Evolutionary conservation across 2,113 vertebrate genomes (phyloP), one percentile per base, ranked within the genome.

Genomic region (Platichthys stellatus): DNA sequence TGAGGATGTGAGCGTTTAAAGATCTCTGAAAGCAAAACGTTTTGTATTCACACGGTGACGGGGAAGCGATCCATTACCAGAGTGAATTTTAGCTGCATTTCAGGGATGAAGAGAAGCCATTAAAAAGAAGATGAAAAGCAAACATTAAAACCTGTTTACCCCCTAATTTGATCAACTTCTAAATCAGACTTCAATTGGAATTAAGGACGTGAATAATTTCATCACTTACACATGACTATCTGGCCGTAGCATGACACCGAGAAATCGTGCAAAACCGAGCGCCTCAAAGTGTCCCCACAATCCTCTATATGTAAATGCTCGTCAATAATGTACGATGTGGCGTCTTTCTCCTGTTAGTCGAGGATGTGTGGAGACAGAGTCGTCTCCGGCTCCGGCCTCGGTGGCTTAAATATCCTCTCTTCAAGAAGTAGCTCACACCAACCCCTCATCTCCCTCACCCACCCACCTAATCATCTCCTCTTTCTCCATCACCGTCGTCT

Each of bases 291-390:
- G 61, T 80, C 43, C 49, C 65, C 26, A 54, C 51, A n/a, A 54
- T 20, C 51, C 10, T 21, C 51, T 54, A 54, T 11, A 54, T 54
- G 51, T 9, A 54, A 54, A n/a, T 21, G 40, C 54, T 49, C 2
- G 9, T 85, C 24, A 85, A 88, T 90, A 85, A 88, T 76, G 15
- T 8, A 85, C 3, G 31, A 71, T 23, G 20, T 18, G 56, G 47
- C 18, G 13, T 23, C n/a, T 49, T 56, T 31, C 63, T 4, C 62
- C 20, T 7, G 35, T 43, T 69, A 72, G 69, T 53, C 1, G 0
- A 38, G 62, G 43, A 63, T 18, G 4, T 57, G 63, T 12, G 21
- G 53, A 63, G 61, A 62, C 13, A 7, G 38, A 51, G 43, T 18
- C 54, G 28, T 79, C 76, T 60, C 63, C 49, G 49, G 57, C 11